phyloP scores from a whole-genome alignment of 2,113 vertebrate species.

The Pycnonotus jocosus region DNA sequence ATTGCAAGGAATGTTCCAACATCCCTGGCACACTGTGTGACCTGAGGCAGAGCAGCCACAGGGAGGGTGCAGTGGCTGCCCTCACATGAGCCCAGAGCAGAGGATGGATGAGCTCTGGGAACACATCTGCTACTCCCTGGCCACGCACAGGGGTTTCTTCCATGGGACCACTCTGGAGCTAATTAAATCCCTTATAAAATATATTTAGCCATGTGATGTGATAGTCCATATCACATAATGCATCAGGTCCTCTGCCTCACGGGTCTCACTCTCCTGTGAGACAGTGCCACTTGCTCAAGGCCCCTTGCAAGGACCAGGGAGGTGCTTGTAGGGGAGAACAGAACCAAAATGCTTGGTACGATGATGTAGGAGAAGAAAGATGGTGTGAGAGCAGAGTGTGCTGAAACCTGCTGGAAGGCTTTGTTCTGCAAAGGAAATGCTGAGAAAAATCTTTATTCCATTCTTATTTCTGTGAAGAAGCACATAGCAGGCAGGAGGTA shows the following conservation, averaged over 20 bases:
- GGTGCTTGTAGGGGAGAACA: not conserved
- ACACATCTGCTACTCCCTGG: not conserved
- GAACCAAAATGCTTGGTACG: not conserved
- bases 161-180: not conserved
- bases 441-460: not conserved
- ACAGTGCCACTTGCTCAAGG: not conserved
- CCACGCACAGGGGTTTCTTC: not conserved
- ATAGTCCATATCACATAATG: fast-evolving
- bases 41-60: not conserved
- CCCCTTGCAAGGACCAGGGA: not conserved
- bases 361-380: not conserved
- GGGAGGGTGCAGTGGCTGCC: not conserved
- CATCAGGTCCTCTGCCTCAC: not conserved
- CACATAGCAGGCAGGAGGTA: not conserved
- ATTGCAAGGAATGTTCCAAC: not conserved
- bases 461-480: not conserved
- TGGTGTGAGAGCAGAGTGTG: fast-evolving
- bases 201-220: no score
- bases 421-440: not conserved
- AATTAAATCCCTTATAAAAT: not conserved
- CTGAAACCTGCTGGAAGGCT: not conserved
- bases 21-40: fast-evolving
- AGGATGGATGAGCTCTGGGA: not conserved
- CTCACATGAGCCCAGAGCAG: not conserved
- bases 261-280: not conserved